phyloP scores from a whole-genome alignment of 2,113 vertebrate species.

The Beaufortia kweichowensis region DNA sequence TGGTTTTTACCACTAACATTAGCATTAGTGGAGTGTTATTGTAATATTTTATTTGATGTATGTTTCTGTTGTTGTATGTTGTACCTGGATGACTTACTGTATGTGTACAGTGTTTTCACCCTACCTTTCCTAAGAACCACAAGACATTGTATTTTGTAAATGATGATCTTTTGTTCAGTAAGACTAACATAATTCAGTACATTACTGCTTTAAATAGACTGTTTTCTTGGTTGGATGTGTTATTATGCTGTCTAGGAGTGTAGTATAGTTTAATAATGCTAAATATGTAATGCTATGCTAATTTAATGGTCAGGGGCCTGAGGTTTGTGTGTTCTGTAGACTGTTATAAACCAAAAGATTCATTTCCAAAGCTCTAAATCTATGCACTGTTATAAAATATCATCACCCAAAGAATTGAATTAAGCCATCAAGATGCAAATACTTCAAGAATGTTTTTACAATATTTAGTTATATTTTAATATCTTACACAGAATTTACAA shows the following conservation, averaged over 20 bases:
- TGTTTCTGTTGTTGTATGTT: conserved; percentile 20
- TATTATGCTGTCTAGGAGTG: background rate
- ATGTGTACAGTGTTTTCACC: conserved; percentile 25
- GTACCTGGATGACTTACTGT: background rate
- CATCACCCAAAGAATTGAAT: conserved; percentile 14
- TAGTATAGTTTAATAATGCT: background rate
- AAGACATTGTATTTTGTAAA: background rate
- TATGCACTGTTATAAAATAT: conserved; percentile 21
- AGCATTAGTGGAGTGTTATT: background rate
- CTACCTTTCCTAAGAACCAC: background rate
- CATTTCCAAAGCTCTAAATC: conserved; percentile 23
- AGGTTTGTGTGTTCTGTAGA: conserved; percentile 7
- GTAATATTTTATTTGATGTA: background rate
- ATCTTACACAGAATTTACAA: too few species aligned
- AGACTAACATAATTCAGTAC: background rate
- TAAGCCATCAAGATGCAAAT: conserved; percentile 7
- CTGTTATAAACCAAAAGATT: conserved; percentile 21
- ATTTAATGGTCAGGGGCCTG: conserved; percentile 8
- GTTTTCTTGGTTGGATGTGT: background rate
- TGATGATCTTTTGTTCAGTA: background rate
- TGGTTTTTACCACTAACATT: conserved; percentile 20
- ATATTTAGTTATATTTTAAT: too few species aligned
- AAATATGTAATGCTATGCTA: background rate
- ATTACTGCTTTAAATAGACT: background rate
- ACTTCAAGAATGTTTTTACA: conserved; percentile 1